Conservation (phyloP, 1,140 invertebrate species). For the Oncopodura yosiiana region DNA sequence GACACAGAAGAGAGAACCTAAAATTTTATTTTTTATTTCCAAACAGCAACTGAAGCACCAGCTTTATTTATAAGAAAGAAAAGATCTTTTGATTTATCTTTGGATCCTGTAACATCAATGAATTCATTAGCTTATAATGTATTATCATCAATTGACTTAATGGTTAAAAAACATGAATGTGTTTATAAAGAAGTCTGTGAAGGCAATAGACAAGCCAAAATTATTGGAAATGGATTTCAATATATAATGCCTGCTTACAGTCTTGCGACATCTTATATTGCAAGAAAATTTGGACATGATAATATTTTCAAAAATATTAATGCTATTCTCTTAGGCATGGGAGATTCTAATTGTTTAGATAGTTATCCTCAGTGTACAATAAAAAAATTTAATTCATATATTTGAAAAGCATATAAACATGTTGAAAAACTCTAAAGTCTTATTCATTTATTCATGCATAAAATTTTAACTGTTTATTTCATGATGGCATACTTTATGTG, state of each 20-base stretch:
- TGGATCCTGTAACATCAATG: slow-evolving; percentile 15
- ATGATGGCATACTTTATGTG: too few relatives aligned
- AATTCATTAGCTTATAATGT: slow-evolving; percentile 14
- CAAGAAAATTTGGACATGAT: slow-evolving; percentile 26
- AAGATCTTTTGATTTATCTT: slow-evolving; percentile 5
- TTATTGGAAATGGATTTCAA: slow-evolving; percentile 25
- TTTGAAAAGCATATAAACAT: too few relatives aligned
- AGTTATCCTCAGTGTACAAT: slow-evolving; percentile 26
- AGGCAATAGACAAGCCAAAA: slow-evolving; percentile 26
- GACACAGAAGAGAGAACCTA: too few relatives aligned
- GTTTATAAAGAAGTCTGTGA: slow-evolving; percentile 27
- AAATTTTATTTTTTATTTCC: too few relatives aligned
- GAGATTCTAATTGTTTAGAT: slow-evolving; percentile 26
- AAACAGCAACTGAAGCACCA: neutral
- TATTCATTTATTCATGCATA: too few relatives aligned
- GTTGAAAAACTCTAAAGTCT: too few relatives aligned
- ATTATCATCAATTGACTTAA: slow-evolving; percentile 22
- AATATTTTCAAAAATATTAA: slow-evolving; percentile 19
- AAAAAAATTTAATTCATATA: neutral
- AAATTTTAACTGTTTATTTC: too few relatives aligned
- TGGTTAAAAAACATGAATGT: slow-evolving; percentile 31
- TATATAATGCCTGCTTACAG: slow-evolving; percentile 28
- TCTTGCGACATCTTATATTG: slow-evolving; percentile 27
- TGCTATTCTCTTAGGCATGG: slow-evolving; percentile 23
- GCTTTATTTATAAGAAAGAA: neutral